Conservation (phyloP, 1,140 invertebrate species). For the Bombus balteatus region DNA sequence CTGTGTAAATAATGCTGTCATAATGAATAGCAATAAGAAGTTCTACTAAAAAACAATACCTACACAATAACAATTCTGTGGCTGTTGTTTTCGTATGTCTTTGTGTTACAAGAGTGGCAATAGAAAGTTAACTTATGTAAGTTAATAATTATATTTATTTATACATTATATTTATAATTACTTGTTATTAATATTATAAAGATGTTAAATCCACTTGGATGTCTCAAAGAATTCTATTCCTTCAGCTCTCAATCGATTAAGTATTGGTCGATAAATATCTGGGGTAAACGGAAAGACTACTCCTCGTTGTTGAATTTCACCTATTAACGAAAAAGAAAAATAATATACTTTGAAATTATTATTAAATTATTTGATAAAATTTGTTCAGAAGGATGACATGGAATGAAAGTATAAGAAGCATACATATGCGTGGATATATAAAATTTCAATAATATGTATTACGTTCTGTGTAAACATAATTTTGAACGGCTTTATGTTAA, state of each 20-base stretch:
- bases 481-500: background rate
- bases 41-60: too few species aligned
- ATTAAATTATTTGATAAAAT: background rate
- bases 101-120: too few species aligned
- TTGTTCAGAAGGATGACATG: background rate
- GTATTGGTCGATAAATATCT: slow-evolving; percentile 95
- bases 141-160: background rate
- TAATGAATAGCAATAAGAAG: too few species aligned
- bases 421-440: background rate
- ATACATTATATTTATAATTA: background rate
- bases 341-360: background rate
- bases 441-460: background rate
- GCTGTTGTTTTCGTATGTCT: too few species aligned
- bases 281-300: slow-evolving; percentile 94
- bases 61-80: too few species aligned
- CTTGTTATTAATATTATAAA: background rate
- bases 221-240: slow-evolving; percentile 92
- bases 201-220: slow-evolving; percentile 80
- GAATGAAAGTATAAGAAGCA: background rate
- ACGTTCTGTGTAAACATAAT: background rate
- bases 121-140: too few species aligned
- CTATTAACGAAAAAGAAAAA: slow-evolving; percentile 81
- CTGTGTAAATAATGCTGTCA: too few species aligned
- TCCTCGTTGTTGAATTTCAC: slow-evolving; percentile 97
- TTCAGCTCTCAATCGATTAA: slow-evolving; percentile 92